Evolutionary conservation across 2,797 vertebrate genomes (phyloP).

Genomic region (Allochrocebus solatus): DNA sequence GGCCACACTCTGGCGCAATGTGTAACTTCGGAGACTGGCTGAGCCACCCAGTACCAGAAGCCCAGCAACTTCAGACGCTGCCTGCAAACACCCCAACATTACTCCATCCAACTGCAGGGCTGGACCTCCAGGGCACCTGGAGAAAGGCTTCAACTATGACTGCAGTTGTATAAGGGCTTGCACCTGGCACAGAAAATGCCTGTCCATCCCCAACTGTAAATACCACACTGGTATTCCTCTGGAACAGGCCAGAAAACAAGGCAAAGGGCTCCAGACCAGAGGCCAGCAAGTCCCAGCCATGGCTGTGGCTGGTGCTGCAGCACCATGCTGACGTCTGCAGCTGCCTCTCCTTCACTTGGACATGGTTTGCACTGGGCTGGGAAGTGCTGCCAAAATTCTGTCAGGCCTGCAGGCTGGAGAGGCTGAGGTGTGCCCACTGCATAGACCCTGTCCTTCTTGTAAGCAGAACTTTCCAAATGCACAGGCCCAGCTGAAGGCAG

Average conservation of each 20-base stretch:
- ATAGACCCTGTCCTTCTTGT: neutral
- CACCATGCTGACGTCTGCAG: conserved; percentile 51
- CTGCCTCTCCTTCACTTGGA: conserved; percentile 42
- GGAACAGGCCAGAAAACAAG: conserved; percentile 59
- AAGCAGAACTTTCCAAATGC: neutral
- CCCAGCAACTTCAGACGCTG: neutral
- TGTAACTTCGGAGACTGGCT: neutral
- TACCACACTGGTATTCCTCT: neutral
- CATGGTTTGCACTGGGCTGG: neutral
- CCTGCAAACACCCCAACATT: neutral
- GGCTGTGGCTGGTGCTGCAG: conserved; percentile 39
- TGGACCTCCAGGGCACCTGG: neutral
- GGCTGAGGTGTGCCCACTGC: neutral
- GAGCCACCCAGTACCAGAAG: conserved; percentile 1
- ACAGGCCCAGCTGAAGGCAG: neutral
- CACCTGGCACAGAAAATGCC: neutral
- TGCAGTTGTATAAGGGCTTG: neutral
- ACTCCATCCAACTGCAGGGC: conserved; percentile 35
- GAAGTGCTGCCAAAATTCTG: conserved; percentile 64
- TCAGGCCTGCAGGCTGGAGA: conserved; percentile 60
- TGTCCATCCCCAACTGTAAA: conserved; percentile 37
- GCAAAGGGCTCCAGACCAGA: conserved; percentile 52
- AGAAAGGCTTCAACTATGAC: neutral
- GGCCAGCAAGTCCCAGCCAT: neutral
- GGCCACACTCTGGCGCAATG: neutral